These are phyloP conservation scores for Buceros bicornis DNA, from an alignment of 2,797 vertebrate genomes.

Conservation along the genomic window DNA sequence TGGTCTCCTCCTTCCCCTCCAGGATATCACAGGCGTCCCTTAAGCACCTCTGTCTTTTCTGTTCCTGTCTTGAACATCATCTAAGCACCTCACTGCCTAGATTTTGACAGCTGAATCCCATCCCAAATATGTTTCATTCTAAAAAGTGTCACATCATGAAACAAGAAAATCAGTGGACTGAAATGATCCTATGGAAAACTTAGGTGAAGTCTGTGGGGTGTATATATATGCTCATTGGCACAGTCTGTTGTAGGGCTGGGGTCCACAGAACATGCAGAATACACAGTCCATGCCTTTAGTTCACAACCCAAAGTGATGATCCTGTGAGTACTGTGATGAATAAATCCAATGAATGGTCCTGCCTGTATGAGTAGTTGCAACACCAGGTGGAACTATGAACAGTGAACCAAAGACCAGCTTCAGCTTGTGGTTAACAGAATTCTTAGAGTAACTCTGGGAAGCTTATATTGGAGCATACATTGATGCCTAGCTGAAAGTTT, in stretches of 20 bases:
- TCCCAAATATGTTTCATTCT: neutral
- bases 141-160: neutral
- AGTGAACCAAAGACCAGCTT: slow-evolving; percentile 1
- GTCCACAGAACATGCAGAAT: neutral
- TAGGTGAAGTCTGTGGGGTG: neutral
- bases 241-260: neutral
- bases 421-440: slow-evolving; percentile 63
- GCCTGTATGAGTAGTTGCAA: neutral
- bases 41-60: neutral
- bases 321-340: neutral
- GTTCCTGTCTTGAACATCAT: neutral
- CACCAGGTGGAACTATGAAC: neutral
- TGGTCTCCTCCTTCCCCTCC: neutral
- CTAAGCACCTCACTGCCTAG: neutral
- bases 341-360: slow-evolving; percentile 2
- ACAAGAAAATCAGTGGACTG: neutral
- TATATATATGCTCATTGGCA: neutral
- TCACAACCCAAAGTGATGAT: neutral
- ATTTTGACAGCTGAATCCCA: neutral
- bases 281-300: neutral
- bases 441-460: slow-evolving; percentile 49
- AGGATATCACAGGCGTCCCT: neutral
- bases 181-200: neutral
- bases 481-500: slow-evolving; percentile 34
- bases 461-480: slow-evolving; percentile 59